Evolutionary conservation across 1,140 invertebrate genomes (phyloP), one percentile per base, ranked within the genome.

Genomic region (Aphidius gifuensis): DNA sequence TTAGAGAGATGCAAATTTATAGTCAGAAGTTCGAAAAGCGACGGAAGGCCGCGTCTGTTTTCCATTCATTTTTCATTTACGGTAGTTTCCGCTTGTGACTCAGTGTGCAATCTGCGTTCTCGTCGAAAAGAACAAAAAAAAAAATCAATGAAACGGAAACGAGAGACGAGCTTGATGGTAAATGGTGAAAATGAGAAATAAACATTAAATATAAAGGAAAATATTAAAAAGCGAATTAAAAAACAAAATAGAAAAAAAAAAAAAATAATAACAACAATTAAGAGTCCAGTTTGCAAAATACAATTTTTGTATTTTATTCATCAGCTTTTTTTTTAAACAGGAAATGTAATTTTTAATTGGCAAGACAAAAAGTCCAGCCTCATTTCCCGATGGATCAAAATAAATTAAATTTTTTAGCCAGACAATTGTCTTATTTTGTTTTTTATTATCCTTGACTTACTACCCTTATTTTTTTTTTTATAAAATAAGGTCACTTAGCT

Each of bases 101-200:
- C 63, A 64, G 59, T 49, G 47, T 60, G 64, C 64, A 69, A 68
- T 66, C 64, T 67, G 64, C 60, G 51, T 61, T 64, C 55, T 49
- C 44, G 45, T 59, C 21, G 43, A 46, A 62, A 63, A 44, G 54
- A 44, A 38, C 48, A 44, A 39, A 49, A 59, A 39, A 40, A 60
- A 60, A 54, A 58, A 59, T 64, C 62, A 60, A 60, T 64, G 62
- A 64, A 64, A 55, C 58, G 53, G 58, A 60, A 64, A 64, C 58
- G 58, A 49, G 58, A 64, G 62, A 64, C 49, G 56, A 53, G 61
- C 23, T 16, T 16, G 38, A 40, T 11, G 49, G 49, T 21, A 53
- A 21, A 64, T 43, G 50, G 57, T 53, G 21, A 48, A 32, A 32
- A 32, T 32, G 23, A 32, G 23, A 32, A 32, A 32, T 32, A 32